These are phyloP conservation scores for Bungarus multicinctus DNA, from an alignment of 2,113 vertebrate genomes.

Conservation along the genomic window DNA sequence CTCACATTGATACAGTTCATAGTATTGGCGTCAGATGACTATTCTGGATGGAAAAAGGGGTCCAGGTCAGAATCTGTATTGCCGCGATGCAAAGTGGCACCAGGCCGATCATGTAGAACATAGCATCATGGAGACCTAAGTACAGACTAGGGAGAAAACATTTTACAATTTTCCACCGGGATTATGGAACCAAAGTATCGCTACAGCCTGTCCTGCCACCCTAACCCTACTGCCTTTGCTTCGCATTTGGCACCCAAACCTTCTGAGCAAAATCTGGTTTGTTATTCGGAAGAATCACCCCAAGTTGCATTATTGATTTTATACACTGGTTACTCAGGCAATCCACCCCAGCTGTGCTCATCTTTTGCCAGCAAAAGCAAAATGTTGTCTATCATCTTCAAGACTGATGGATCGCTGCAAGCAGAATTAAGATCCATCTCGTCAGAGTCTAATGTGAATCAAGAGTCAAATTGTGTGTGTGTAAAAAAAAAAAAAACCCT, in stretches of 20 bases:
- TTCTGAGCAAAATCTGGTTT: background rate
- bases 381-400: background rate
- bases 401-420: background rate
- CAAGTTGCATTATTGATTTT: background rate
- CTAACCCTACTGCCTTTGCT: background rate
- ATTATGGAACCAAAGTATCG: background rate
- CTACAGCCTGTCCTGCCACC: no score
- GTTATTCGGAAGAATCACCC: background rate
- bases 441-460: background rate
- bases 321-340: background rate
- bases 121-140: conserved; percentile 73
- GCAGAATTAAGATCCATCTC: background rate
- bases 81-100: conserved; percentile 75
- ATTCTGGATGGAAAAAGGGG: conserved; percentile 79
- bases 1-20: background rate
- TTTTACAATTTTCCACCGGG: background rate
- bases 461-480: background rate
- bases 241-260: background rate
- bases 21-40: conserved; percentile 68
- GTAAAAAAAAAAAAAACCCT: background rate
- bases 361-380: background rate
- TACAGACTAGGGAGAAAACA: conserved; percentile 62
- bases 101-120: conserved; percentile 87
- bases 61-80: conserved; percentile 82
- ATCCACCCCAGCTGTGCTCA: background rate